phyloP scores from a whole-genome alignment of 2,797 vertebrate genomes.

The Protonibea diacanthus region DNA sequence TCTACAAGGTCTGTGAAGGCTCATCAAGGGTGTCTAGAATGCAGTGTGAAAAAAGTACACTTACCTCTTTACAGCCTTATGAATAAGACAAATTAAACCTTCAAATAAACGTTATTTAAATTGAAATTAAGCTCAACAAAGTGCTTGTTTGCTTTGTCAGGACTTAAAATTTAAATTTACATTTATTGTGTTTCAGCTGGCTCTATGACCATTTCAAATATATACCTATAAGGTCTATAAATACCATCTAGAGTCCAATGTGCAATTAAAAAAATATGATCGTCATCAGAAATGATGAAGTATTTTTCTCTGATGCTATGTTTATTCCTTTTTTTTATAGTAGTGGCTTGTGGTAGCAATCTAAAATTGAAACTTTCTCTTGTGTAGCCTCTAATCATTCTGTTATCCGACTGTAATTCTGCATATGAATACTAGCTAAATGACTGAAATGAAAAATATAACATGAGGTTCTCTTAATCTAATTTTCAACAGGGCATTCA shows the following conservation, averaged over 20 bases:
- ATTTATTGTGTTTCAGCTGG: no score
- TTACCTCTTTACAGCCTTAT: no score
- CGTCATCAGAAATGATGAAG: neutral
- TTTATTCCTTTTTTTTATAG: neutral
- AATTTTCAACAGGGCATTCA: constrained; percentile 88
- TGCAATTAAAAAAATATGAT: constrained; percentile 1
- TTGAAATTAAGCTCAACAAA: no score
- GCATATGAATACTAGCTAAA: neutral
- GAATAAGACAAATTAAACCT: no score
- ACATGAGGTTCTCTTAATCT: constrained; percentile 23
- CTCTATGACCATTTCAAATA: no score
- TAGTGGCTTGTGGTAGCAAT: neutral
- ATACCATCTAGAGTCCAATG: neutral
- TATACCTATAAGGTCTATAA: no score
- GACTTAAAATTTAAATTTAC: no score
- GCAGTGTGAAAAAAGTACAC: no score
- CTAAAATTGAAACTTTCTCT: neutral
- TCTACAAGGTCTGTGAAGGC: no score
- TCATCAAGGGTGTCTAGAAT: no score
- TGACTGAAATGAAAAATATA: neutral
- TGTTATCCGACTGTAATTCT: neutral
- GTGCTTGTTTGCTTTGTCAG: no score
- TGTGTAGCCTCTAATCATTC: neutral
- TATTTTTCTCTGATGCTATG: neutral
- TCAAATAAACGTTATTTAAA: no score